Conservation (phyloP, 2,888 invertebrate species). For the Tubulanus polymorphus region DNA sequence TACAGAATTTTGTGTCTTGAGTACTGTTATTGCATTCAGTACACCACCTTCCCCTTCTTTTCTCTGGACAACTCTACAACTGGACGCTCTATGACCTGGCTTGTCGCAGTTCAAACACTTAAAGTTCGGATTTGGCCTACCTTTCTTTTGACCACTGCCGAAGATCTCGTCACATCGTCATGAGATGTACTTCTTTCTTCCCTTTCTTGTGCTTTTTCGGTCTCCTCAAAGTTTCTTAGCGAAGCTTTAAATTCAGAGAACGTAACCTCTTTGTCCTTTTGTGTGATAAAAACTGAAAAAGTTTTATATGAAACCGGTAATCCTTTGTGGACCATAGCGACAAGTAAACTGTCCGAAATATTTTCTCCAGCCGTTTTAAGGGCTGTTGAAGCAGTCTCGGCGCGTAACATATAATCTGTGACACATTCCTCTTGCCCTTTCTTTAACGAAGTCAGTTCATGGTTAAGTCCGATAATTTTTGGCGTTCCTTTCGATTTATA, state of each 20-base stretch:
- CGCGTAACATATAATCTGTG: slow-evolving; percentile 17
- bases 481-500: slow-evolving; percentile 8
- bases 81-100: not conserved
- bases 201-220: not conserved
- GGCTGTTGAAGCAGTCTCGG: slow-evolving; percentile 9
- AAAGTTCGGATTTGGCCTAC: not conserved
- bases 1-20: not conserved
- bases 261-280: slow-evolving; percentile 5
- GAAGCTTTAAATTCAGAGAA: slow-evolving; percentile 16
- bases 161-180: not conserved
- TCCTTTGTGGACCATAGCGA: slow-evolving; percentile 16
- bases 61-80: no score
- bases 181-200: not conserved
- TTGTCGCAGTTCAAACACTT: not conserved
- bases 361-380: slow-evolving; percentile 11
- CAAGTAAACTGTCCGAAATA: slow-evolving; percentile 13
- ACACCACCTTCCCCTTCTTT: not conserved
- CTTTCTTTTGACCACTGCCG: not conserved
- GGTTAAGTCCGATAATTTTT: slow-evolving; percentile 4
- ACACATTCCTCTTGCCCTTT: slow-evolving; percentile 7
- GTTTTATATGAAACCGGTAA: slow-evolving; percentile 12
- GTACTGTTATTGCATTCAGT: not conserved
- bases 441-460: slow-evolving; percentile 5
- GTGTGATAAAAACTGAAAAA: slow-evolving; percentile 10
- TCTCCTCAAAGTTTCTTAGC: slow-evolving; percentile 10